Conservation (phyloP, 2,888 invertebrate species). For the Lysandra bellargus region DNA sequence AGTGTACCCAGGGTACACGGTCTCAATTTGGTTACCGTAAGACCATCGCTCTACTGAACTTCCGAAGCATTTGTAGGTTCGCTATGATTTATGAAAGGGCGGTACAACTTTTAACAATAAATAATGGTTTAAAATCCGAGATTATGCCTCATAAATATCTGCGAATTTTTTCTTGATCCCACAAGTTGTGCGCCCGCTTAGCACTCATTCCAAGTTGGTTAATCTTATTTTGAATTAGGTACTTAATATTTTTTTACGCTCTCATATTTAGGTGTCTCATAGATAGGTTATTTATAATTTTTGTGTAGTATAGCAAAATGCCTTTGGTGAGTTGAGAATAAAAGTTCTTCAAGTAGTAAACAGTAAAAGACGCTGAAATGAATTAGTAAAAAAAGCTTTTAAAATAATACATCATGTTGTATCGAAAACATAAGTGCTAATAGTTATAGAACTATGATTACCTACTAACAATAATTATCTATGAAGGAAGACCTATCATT, state of each 20-base stretch:
- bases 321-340: no score
- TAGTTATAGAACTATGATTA: no score
- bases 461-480: no score
- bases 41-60: conserved; percentile 60
- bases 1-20: conserved; percentile 35
- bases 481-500: conserved; percentile 9
- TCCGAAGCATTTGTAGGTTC: conserved; percentile 56
- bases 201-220: not conserved
- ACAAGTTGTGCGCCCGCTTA: conserved; percentile 9
- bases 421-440: no score
- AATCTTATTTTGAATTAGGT: not conserved
- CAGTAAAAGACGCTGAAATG: no score
- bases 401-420: no score
- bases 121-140: conserved; percentile 20
- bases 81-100: conserved; percentile 44
- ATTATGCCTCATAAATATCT: conserved; percentile 18
- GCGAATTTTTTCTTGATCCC: not conserved
- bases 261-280: no score
- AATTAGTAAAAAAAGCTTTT: no score
- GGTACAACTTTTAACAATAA: conserved; percentile 31
- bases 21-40: conserved; percentile 66
- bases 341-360: no score
- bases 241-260: not conserved
- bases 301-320: no score
- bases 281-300: no score